These are phyloP conservation scores for Hemaris fuciformis DNA, from an alignment of 2,888 invertebrate species.

Conservation along the genomic window DNA sequence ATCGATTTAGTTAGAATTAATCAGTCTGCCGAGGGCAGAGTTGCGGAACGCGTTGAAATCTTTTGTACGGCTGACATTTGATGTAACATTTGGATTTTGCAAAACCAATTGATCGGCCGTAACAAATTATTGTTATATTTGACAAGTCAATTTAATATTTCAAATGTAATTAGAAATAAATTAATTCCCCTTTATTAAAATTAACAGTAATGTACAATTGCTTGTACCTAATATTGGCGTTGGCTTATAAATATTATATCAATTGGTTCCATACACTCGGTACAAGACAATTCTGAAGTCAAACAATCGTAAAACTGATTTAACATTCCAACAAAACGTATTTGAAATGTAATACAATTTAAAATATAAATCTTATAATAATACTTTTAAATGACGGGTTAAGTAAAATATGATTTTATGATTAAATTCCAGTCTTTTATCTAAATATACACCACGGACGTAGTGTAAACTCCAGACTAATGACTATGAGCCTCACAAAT, in stretches of 20 bases:
- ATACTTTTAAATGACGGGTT: too few species aligned
- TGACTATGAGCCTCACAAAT: too few species aligned
- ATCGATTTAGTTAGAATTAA: neutral
- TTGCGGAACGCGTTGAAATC: constrained; percentile 7
- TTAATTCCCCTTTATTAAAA: neutral
- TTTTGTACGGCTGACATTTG: neutral
- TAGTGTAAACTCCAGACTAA: too few species aligned
- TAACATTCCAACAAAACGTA: too few species aligned
- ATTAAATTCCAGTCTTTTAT: too few species aligned
- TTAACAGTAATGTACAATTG: neutral
- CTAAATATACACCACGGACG: too few species aligned
- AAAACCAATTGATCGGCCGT: neutral
- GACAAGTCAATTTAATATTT: neutral
- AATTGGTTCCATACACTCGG: neutral
- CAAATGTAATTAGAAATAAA: neutral
- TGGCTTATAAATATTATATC: neutral
- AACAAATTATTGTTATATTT: neutral
- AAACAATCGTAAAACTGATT: neutral
- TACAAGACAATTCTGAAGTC: neutral
- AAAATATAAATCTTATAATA: too few species aligned
- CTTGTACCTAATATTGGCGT: neutral
- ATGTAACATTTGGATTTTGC: neutral
- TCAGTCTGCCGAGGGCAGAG: neutral
- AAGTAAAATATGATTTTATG: too few species aligned
- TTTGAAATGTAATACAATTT: too few species aligned